Conservation (phyloP, 2,888 invertebrate genomes). For the Lepidocyrtinus sp. region DNA sequence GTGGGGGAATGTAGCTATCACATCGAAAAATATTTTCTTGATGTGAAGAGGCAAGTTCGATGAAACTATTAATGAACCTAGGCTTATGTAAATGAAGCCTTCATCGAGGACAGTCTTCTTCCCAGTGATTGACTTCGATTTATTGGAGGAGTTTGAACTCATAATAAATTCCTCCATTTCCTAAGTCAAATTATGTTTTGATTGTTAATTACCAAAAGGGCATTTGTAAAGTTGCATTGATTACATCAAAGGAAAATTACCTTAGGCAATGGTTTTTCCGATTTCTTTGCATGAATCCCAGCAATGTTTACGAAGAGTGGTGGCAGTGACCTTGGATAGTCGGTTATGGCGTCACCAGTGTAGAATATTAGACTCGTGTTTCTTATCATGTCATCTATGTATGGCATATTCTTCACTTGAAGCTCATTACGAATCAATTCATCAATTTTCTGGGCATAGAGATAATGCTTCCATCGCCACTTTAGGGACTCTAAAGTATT, state of each 20-base stretch:
- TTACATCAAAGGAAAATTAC: no score
- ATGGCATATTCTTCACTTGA: conserved; percentile 20
- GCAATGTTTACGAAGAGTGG: conserved; percentile 34
- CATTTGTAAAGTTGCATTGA: no score
- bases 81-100: conserved; percentile 63
- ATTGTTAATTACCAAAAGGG: no score
- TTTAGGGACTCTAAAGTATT: conserved; percentile 26
- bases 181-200: no score
- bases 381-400: conserved; percentile 22
- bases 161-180: no score
- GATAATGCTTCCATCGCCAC: conserved; percentile 20
- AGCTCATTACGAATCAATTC: not conserved
- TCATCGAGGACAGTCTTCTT: no score
- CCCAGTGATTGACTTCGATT: no score
- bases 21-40: conserved; percentile 53
- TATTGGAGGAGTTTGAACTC: no score
- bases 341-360: conserved; percentile 34
- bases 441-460: conserved; percentile 16
- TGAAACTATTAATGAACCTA: conserved; percentile 44
- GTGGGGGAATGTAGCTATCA: conserved; percentile 42
- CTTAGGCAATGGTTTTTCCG: no score
- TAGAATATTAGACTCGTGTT: conserved; percentile 30
- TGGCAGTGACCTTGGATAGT: conserved; percentile 29
- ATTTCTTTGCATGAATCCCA: conserved; percentile 21
- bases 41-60: conserved; percentile 22